phyloP scores from a whole-genome alignment of 2,888 invertebrate species.

The Hydropsyche betteni region DNA sequence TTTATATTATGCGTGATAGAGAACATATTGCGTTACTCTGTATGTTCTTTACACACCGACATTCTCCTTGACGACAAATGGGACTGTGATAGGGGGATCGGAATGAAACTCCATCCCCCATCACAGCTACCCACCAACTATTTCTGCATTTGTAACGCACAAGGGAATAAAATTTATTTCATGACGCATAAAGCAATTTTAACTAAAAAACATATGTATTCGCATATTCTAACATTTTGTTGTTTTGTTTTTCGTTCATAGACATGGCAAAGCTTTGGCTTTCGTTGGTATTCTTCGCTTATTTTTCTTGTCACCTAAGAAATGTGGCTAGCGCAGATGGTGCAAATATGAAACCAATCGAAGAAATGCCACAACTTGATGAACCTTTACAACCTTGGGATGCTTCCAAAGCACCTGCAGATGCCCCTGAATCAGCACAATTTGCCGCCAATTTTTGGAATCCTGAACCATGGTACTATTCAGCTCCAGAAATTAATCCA shows the following conservation, averaged over 20 bases:
- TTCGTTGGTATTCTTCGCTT: constrained; percentile 1
- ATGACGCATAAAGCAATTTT: constrained; percentile 9
- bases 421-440: no score
- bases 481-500: no score
- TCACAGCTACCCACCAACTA: constrained; percentile 2
- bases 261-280: background rate
- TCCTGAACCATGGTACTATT: no score
- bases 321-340: no score
- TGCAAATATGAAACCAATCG: background rate
- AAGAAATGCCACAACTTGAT: background rate
- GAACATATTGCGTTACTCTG: background rate
- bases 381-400: background rate
- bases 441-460: no score
- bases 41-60: constrained; percentile 17
- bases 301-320: no score
- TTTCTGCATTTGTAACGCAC: constrained; percentile 21
- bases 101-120: constrained; percentile 9
- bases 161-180: constrained; percentile 29
- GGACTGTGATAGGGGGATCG: constrained; percentile 10
- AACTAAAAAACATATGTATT: no score
- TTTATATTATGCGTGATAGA: no score
- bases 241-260: background rate
- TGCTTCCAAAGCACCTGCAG: background rate
- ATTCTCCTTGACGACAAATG: constrained; percentile 29
- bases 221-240: no score